Percentiles rank a stretch among this genome's conserved stretches.
phyloP scores from a whole-genome alignment of 2,888 invertebrate species.

The Dryocosmus kuriphilus region DNA sequence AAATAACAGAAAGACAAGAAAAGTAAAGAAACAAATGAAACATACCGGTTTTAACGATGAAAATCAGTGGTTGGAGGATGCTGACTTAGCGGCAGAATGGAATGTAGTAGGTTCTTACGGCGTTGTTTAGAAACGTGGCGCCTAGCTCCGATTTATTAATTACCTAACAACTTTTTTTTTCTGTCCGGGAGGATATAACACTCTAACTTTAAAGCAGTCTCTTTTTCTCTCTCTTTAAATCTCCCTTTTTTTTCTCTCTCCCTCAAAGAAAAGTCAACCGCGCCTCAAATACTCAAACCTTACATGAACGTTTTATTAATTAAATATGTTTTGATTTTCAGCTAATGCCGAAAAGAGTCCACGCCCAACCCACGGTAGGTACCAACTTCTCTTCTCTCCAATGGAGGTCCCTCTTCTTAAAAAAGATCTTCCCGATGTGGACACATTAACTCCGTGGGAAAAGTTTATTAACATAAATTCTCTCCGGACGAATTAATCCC shows the following conservation, averaged over 20 bases:
- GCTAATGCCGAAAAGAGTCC: constrained; percentile 14
- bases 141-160: constrained; percentile 23
- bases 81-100: constrained; percentile 65
- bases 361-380: constrained; percentile 10
- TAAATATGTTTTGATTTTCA: not conserved
- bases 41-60: constrained; percentile 77
- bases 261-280: constrained; percentile 24
- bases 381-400: constrained; percentile 7
- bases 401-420: constrained; percentile 26
- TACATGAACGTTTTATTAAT: constrained; percentile 11
- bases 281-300: constrained; percentile 29
- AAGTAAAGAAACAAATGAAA: constrained; percentile 76
- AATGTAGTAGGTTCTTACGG: constrained; percentile 54
- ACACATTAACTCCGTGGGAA: constrained; percentile 22
- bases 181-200: constrained; percentile 20
- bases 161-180: constrained; percentile 31
- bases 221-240: constrained; percentile 33
- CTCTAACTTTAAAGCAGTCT: constrained; percentile 37
- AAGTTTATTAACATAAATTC: not conserved
- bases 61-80: constrained; percentile 77
- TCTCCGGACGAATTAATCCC: not conserved
- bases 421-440: constrained; percentile 32
- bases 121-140: constrained; percentile 30
- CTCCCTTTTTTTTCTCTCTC: not conserved
- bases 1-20: constrained; percentile 68